Percentiles rank a stretch among this genome's conserved stretches.
phyloP scores from a whole-genome alignment of 2,113 vertebrate genomes.

The Dolichotis patagonum region DNA sequence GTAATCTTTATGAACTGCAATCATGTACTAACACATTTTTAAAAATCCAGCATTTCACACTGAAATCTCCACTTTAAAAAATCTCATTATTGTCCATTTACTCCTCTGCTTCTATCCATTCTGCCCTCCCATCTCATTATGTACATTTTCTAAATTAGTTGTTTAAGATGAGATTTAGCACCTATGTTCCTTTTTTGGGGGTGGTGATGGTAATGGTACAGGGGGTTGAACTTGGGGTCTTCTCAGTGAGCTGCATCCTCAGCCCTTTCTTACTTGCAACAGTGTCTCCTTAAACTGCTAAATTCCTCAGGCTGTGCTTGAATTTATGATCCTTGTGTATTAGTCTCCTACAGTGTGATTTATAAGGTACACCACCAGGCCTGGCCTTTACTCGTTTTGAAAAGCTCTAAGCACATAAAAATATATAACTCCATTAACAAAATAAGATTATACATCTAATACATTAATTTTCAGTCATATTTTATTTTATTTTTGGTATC shows the following conservation, averaged over 20 bases:
- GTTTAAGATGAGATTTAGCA: neutral
- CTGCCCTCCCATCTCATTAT: neutral
- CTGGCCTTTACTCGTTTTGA: neutral
- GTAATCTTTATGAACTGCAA: neutral
- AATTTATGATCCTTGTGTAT: neutral
- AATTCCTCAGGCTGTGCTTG: neutral
- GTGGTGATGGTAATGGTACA: neutral
- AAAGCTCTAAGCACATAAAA: constrained; percentile 24
- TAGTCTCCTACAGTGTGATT: neutral
- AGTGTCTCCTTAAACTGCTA: neutral
- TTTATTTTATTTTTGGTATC: no score
- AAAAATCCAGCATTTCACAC: neutral
- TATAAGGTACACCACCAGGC: neutral
- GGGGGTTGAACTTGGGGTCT: neutral
- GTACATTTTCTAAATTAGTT: constrained; percentile 37
- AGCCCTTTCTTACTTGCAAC: neutral
- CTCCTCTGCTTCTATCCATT: neutral
- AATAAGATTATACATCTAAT: neutral
- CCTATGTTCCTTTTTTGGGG: neutral
- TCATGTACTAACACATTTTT: neutral
- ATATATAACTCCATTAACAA: neutral
- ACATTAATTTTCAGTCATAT: neutral
- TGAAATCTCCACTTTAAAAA: neutral
- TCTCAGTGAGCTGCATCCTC: neutral
- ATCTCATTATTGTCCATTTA: neutral